These are phyloP conservation scores for Phorcus lineatus DNA, from an alignment of 2,888 invertebrate genomes.

Conservation along the genomic window DNA sequence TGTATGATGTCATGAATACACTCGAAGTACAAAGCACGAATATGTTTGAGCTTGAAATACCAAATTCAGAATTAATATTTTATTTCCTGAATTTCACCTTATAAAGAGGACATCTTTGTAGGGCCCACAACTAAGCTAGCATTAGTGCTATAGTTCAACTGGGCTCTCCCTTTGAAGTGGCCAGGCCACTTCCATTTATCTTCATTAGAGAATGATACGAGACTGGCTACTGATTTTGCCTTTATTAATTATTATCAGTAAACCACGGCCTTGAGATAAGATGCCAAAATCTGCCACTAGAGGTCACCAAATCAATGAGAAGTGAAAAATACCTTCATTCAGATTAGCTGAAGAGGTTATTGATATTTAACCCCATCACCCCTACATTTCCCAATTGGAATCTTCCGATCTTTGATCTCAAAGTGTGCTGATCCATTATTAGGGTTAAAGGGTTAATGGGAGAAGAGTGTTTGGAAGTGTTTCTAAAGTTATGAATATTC, in stretches of 20 bases:
- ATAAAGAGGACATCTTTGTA: background rate
- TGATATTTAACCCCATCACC: background rate
- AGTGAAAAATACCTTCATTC: slow-evolving; percentile 1
- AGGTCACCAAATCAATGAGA: slow-evolving; percentile 10
- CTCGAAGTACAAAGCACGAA: too few relatives aligned
- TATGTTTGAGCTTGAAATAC: too few relatives aligned
- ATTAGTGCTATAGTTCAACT: background rate
- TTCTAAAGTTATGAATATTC: background rate
- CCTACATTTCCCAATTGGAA: background rate
- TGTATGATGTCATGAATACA: too few relatives aligned
- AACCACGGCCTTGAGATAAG: slow-evolving; percentile 4
- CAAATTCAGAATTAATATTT: too few relatives aligned
- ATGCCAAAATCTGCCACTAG: background rate
- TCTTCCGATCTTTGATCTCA: slow-evolving; percentile 1
- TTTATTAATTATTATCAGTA: slow-evolving; percentile 13
- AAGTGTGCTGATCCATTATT: background rate
- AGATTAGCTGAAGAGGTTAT: background rate
- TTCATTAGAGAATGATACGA: slow-evolving; percentile 6
- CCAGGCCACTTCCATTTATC: background rate
- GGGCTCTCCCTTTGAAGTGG: slow-evolving; percentile 7
- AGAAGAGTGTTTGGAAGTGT: background rate
- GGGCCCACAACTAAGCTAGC: background rate
- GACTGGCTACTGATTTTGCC: background rate
- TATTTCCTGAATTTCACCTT: background rate
- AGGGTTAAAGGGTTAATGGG: background rate